Evolutionary conservation across 2,113 vertebrate genomes (phyloP), one percentile per base, ranked within the genome.

Genomic region (Laterallus jamaicensis): DNA sequence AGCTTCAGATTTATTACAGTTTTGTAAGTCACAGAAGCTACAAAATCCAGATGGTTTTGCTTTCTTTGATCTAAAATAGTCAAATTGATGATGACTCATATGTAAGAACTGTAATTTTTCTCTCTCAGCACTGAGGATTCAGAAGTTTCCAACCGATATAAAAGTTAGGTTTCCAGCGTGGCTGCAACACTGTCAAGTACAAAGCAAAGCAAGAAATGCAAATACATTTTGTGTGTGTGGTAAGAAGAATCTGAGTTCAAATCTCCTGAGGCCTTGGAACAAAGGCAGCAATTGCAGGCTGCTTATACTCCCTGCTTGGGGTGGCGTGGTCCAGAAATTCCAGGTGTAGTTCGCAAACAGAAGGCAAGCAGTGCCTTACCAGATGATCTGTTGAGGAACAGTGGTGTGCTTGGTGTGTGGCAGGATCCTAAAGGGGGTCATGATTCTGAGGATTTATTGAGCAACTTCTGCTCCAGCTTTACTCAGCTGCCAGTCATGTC

Each of bases 51-150:
- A 84, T 75, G 69, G 15, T 29, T 67, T 92, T 81, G n/a, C 68
- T 84, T 84, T 91, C 76, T 88, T 96, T 92, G 58, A 87, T 95
- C 58, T 84, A 67, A 88, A 92, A 79, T 62, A 6, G 31, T 89
- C 76, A 91, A 92, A 87, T 1, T 73, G 40, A 66, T 94, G 87
- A 74, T 66, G 82, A 77, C 37, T 91, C 81, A 73, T 55, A 20
- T 26, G 4, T n/a, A 76, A 67, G 44, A 25, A 67, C 50, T 19
- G 4, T 40, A 80, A 37, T 88, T 90, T 79, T 95, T 91, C 84
- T 63, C 63, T 85, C 31, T 94, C 87, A 86, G 75, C 87, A 55
- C 0, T 93, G 84, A 85, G 50, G 19, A 79, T 82, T 92, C 78
- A 66, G 44, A 91, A 76, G 32, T 73, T 64, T 32, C 81, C 62